Percentiles rank a stretch among this genome's conserved stretches.
phyloP scores from a whole-genome alignment of 1,140 invertebrate species.

The Drosophila rhopaloa region DNA sequence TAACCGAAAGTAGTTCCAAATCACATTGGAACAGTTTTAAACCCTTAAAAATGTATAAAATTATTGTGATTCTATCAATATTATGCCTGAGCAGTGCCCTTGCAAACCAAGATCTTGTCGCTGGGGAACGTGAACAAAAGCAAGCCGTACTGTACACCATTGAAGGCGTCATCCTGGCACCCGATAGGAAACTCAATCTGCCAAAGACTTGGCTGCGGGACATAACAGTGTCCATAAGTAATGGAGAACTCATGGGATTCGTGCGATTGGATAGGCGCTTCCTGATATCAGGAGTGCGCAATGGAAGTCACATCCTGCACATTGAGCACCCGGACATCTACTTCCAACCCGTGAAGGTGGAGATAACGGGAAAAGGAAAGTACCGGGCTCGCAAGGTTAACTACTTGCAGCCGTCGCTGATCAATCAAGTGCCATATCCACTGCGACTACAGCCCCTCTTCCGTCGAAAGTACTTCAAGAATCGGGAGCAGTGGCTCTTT shows the following conservation, averaged over 20 bases:
- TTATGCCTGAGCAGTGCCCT: background rate
- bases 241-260: conserved; percentile 94
- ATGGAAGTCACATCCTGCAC: conserved; percentile 98
- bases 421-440: conserved; percentile 94
- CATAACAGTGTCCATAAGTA: conserved; percentile 93
- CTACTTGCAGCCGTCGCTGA: conserved; percentile 93
- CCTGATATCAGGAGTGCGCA: conserved; percentile 93
- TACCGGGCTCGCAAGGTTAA: conserved; percentile 96
- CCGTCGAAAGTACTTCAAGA: conserved; percentile 94
- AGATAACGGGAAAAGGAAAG: conserved; percentile 98
- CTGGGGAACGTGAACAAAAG: background rate
- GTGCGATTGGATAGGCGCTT: conserved; percentile 96
- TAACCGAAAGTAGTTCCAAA: background rate
- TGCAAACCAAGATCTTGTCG: background rate
- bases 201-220: conserved; percentile 88
- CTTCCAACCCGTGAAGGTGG: conserved; percentile 94
- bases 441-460: conserved; percentile 92
- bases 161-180: conserved; percentile 92
- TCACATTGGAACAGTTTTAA: background rate
- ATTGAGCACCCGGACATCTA: conserved; percentile 94
- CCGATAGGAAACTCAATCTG: conserved; percentile 85
- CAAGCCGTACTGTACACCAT: conserved; percentile 84
- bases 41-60: conserved; percentile 41
- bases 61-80: conserved; percentile 24
- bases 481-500: conserved; percentile 94